Percentiles rank a stretch among this genome's conserved stretches.
These are phyloP conservation scores for Hydriomena furcata DNA, from an alignment of 2,888 invertebrate species.

Conservation along the genomic window DNA sequence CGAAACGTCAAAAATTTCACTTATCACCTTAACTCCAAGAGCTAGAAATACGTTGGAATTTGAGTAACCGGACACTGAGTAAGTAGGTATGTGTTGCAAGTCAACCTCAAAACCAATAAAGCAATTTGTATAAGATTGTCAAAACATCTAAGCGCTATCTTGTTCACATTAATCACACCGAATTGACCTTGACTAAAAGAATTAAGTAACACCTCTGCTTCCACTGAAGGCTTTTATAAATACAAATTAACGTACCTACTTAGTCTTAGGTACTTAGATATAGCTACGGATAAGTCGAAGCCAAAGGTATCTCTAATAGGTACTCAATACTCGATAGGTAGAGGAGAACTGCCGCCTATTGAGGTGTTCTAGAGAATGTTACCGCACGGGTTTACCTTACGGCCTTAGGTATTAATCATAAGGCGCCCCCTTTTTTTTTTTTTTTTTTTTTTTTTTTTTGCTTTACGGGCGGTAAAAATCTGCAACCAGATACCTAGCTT, in stretches of 20 bases:
- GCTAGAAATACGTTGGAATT: conserved; percentile 3
- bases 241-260: not conserved
- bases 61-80: conserved; percentile 6
- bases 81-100: conserved; percentile 20
- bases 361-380: too few relatives aligned
- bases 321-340: too few relatives aligned
- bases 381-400: too few relatives aligned
- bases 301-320: too few relatives aligned
- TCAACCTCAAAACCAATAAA: conserved; percentile 19
- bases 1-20: too few relatives aligned
- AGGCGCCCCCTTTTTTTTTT: too few relatives aligned
- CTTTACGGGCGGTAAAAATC: too few relatives aligned
- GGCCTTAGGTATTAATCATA: too few relatives aligned
- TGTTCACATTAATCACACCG: conserved; percentile 53
- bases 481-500: too few relatives aligned
- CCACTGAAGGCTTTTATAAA: conserved; percentile 42
- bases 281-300: too few relatives aligned
- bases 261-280: not conserved
- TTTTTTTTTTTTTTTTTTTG: too few relatives aligned
- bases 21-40: conserved; percentile 4
- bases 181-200: conserved; percentile 61
- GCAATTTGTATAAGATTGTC: conserved; percentile 20
- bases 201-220: conserved; percentile 73
- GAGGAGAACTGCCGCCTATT: too few relatives aligned
- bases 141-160: conserved; percentile 16